Conservation (phyloP, 2,113 vertebrate genomes). For the Eptesicus fuscus region DNA sequence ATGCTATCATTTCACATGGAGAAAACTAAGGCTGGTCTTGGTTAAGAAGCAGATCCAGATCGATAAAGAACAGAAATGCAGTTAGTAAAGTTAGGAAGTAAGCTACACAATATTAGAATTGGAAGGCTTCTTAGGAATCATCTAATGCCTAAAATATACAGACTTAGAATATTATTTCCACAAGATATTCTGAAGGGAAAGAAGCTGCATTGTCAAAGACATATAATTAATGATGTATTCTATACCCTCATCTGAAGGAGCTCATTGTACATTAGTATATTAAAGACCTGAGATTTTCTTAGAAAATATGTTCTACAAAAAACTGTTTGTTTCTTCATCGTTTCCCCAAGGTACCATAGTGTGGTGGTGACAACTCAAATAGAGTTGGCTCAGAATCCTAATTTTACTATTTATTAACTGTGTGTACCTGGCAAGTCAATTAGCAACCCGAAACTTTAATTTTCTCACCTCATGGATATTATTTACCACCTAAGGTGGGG, state of each 20-base stretch:
- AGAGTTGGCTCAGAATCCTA: background rate
- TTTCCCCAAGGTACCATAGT: background rate
- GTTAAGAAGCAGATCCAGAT: background rate
- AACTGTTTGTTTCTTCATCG: background rate
- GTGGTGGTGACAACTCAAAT: background rate
- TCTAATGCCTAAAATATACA: background rate
- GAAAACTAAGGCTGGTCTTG: background rate
- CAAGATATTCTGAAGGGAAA: background rate
- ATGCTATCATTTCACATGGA: background rate
- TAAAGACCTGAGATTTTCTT: background rate
- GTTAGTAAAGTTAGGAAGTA: background rate
- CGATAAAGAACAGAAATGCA: background rate
- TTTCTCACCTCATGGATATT: background rate
- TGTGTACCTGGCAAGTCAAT: background rate
- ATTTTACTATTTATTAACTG: background rate
- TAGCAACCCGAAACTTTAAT: background rate
- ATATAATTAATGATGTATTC: background rate
- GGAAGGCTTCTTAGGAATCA: constrained; percentile 2
- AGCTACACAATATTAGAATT: background rate
- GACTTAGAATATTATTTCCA: background rate
- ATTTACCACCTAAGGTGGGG: background rate
- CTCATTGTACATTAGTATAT: background rate
- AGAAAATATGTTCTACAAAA: background rate
- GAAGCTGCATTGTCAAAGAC: background rate
- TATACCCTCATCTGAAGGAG: background rate